Base-by-base conservation (phyloP, 2,888 invertebrate genomes). In the Ectropis crepuscularia region DNA sequence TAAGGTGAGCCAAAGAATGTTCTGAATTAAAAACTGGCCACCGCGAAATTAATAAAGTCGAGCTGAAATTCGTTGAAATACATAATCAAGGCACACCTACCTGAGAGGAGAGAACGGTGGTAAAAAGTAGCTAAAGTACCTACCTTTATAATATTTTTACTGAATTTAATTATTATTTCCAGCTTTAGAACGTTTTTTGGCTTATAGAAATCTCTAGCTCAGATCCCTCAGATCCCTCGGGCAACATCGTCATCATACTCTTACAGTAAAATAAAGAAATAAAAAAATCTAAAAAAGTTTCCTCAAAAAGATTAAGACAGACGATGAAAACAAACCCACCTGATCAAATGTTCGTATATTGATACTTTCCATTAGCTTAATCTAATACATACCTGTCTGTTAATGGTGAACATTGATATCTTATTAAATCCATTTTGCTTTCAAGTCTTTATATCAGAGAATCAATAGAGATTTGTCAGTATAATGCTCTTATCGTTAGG, bases 401-500 rank as follows among this genome's bases (percentile, higher is more conserved):
- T 53, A 11, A 46, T 28, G 9, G 6, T 7, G 16, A 55, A 36
- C 49, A 28, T 28, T 41, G 41, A 28, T 51, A 50, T 41, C 6
- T 5, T 61, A 53, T 67, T 59, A 37, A 61, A 63, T 12, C 43
- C 39, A 38, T 55, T 49, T 39, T 36, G n/a, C 67, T 74, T 69
- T 55, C 48, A 55, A 54, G 55, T 58, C 54, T 68, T 64, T 63
- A 54, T 57, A 39, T 45, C 60, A 45, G 39, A 39, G 58, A 68
- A 73, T 72, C 63, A 72, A 71, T 69, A 66, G 67, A 69, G 74
- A 72, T 72, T 70, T 67, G 68, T 68, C 67, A 64, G 67, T 62
- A 72, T 74, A 76, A 79, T 75, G 72, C 74, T 77, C 73, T 80
- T 78, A 79, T 74, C 75, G 73, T 67, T 54, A 49, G 57, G 64